Evolutionary conservation across 2,888 invertebrate genomes (phyloP), one percentile per base, ranked within the genome.

Genomic region (Ectobius pallidus): DNA sequence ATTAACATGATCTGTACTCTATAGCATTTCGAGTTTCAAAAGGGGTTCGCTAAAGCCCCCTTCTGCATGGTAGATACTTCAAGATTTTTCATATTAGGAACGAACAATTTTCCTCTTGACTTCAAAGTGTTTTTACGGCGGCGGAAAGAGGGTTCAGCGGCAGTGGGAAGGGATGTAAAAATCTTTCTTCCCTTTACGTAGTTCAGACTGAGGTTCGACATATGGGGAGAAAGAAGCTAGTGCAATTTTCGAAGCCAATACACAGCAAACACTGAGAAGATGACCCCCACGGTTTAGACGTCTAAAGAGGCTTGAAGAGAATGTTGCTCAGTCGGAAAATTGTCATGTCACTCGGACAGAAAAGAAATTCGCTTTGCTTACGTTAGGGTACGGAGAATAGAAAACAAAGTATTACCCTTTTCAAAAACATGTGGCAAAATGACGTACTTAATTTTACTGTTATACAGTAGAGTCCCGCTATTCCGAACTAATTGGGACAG

Each of bases 271-370:
- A 65, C 65, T 46, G 44, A 1, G 30, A 58, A 32, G 58, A 58
- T 58, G 58, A 27, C 65, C 65, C 63, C 30, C 16, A 27, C 46
- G n/a, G 46, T 65, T 65, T 65, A 65, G 44, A 65, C 65, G n/a
- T 44, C 65, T 65, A 65, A 65, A 65, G 65, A 46, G 46, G 46
- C 65, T 65, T 65, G 44, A 65, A 65, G n/a, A 18, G 65, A 65
- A 65, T 46, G 65, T 46, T 25, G 30, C 61, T 70, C 44, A 58
- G n/a, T 34, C 61, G 58, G 70, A 70, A 70, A 70, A 70, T 70
- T 70, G 70, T 70, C 44, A 58, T 70, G 70, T 70, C 70, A 70
- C 61, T 70, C 70, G 70, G n/a, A 55, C 42, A 58, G 58, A 58
- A 70, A 70, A 39, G 58, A 70, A 58, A 70, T 70, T 58, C 61